These are phyloP conservation scores for Drosophila diplacantha DNA, from an alignment of 2,888 invertebrate species.

Conservation along the genomic window DNA sequence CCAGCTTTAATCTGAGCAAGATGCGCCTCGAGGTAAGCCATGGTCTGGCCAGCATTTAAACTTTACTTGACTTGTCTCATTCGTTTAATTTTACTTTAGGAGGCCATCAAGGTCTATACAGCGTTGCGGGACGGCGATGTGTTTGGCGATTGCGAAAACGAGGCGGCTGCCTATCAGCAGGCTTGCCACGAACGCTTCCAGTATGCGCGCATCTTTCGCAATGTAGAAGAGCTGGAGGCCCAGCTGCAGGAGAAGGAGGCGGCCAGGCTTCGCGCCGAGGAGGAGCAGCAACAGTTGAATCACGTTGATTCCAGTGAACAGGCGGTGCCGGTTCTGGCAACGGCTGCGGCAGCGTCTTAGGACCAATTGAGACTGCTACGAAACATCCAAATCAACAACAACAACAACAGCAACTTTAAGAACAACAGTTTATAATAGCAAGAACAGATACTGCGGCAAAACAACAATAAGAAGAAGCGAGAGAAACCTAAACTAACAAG, in stretches of 20 bases:
- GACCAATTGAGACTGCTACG: slow-evolving; percentile 45
- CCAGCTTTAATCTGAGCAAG: slow-evolving; percentile 79
- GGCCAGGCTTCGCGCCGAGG: slow-evolving; percentile 61
- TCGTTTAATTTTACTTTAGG: slow-evolving; percentile 79
- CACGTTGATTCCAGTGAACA: slow-evolving; percentile 57
- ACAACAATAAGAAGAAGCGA: slow-evolving; percentile 27
- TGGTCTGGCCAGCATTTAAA: background rate
- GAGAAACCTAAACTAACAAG: slow-evolving; percentile 29
- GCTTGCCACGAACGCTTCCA: slow-evolving; percentile 87
- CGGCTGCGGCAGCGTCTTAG: slow-evolving; percentile 56
- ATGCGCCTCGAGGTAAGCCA: slow-evolving; percentile 73
- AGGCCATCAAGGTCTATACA: slow-evolving; percentile 88
- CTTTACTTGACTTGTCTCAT: background rate
- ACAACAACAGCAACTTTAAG: slow-evolving; percentile 6
- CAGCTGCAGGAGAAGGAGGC: slow-evolving; percentile 64
- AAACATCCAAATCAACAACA: slow-evolving; percentile 25
- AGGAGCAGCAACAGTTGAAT: slow-evolving; percentile 62
- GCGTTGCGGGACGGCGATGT: slow-evolving; percentile 86
- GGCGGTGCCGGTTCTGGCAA: slow-evolving; percentile 35
- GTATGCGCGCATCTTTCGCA: slow-evolving; percentile 86
- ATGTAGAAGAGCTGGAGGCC: slow-evolving; percentile 70
- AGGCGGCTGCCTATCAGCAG: slow-evolving; percentile 84
- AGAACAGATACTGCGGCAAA: slow-evolving; percentile 28
- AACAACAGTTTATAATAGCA: slow-evolving; percentile 9
- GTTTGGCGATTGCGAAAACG: slow-evolving; percentile 86